phyloP scores from a whole-genome alignment of 2,113 vertebrate genomes.

The Pseudorasbora parva region DNA sequence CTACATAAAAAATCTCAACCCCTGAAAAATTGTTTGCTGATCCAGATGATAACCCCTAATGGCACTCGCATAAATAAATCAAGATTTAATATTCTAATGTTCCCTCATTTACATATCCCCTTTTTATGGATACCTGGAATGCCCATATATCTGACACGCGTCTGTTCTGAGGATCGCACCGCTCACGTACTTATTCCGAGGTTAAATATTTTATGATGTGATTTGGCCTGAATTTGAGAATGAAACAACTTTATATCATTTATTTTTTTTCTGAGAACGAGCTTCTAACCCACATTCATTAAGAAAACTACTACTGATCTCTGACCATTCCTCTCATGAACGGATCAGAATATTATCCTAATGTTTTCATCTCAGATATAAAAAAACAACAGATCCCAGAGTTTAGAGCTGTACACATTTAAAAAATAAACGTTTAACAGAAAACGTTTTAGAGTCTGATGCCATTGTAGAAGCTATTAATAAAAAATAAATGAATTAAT shows the following conservation, averaged over 20 bases:
- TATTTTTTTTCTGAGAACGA: too few species aligned
- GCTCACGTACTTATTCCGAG: neutral
- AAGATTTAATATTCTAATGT: slow-evolving; percentile 63
- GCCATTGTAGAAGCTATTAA: neutral
- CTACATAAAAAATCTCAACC: slow-evolving; percentile 54
- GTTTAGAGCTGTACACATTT: neutral
- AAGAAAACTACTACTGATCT: neutral
- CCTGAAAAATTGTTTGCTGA: slow-evolving; percentile 62
- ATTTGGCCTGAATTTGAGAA: slow-evolving; percentile 14
- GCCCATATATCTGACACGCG: slow-evolving; percentile 42
- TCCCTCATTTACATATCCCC: slow-evolving; percentile 52
- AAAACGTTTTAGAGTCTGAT: neutral
- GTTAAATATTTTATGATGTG: slow-evolving; percentile 30
- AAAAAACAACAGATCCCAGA: neutral
- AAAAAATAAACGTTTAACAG: neutral
- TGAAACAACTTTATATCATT: neutral
- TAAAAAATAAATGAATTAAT: too few species aligned
- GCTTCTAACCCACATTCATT: neutral
- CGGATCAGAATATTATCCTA: neutral
- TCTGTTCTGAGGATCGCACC: neutral
- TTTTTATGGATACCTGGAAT: slow-evolving; percentile 46
- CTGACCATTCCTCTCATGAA: neutral
- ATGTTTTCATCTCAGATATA: neutral
- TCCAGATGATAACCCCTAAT: slow-evolving; percentile 61
- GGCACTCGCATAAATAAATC: slow-evolving; percentile 60